phyloP scores from a whole-genome alignment of 2,113 vertebrate species.

The Mixornis gularis region DNA sequence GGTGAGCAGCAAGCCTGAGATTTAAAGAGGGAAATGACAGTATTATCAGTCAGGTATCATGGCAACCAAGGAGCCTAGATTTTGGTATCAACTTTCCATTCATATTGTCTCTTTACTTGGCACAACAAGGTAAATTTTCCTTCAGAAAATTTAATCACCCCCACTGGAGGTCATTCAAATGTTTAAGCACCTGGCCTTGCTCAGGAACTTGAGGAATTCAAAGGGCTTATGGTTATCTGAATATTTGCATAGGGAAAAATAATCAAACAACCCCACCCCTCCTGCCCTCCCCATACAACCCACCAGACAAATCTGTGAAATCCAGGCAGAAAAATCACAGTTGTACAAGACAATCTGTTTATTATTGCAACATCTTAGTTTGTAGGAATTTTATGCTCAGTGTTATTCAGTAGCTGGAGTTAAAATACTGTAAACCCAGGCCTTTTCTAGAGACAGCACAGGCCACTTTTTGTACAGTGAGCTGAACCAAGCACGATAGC shows the following conservation, averaged over 20 bases:
- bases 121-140: neutral
- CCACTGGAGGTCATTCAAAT: neutral
- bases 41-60: conserved; percentile 42
- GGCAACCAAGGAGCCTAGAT: conserved; percentile 13
- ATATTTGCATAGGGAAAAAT: neutral
- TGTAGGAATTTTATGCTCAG: neutral
- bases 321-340: neutral
- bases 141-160: neutral
- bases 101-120: neutral
- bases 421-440: neutral
- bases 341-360: neutral
- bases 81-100: conserved; percentile 21
- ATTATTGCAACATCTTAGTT: neutral
- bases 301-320: neutral
- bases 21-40: conserved; percentile 27
- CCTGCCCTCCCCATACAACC: rapidly evolving
- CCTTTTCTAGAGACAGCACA: neutral
- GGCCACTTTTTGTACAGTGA: neutral
- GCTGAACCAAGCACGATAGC: neutral
- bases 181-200: neutral
- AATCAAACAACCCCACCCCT: neutral
- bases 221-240: neutral
- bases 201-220: neutral
- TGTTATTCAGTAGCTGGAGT: neutral
- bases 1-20: conserved; percentile 4